Conservation (phyloP, 2,888 invertebrate species). For the Oscheius myriophilus region DNA sequence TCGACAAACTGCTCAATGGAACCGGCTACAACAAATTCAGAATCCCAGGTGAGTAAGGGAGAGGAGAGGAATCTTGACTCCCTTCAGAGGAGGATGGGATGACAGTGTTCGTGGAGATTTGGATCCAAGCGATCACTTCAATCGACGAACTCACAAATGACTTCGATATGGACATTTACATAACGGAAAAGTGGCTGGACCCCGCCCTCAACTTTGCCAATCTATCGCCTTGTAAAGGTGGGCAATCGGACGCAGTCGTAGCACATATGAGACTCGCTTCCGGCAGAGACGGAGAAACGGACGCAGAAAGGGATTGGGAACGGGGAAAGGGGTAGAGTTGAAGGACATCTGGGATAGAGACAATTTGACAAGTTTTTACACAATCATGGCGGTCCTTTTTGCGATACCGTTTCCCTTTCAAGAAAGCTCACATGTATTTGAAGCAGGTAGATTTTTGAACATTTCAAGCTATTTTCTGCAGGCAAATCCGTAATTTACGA, state of each 20-base stretch:
- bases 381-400: no score
- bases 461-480: no score
- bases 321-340: neutral
- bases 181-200: conserved; percentile 60
- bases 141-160: conserved; percentile 62
- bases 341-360: neutral
- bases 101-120: conserved; percentile 55
- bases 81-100: conserved; percentile 55
- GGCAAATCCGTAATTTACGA: no score
- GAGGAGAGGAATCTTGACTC: neutral
- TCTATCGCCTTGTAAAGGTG: conserved; percentile 52
- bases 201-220: conserved; percentile 54
- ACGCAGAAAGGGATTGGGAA: conserved; percentile 2
- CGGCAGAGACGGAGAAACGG: no score
- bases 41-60: conserved; percentile 59
- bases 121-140: conserved; percentile 60
- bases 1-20: conserved; percentile 67
- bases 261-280: no score
- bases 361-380: no score
- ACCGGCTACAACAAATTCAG: conserved; percentile 70
- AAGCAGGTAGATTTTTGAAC: no score
- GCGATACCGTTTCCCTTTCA: no score
- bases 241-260: neutral
- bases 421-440: no score
- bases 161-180: conserved; percentile 64